Conservation (phyloP, 2,113 vertebrate genomes). For the Triplophysa dalaica region DNA sequence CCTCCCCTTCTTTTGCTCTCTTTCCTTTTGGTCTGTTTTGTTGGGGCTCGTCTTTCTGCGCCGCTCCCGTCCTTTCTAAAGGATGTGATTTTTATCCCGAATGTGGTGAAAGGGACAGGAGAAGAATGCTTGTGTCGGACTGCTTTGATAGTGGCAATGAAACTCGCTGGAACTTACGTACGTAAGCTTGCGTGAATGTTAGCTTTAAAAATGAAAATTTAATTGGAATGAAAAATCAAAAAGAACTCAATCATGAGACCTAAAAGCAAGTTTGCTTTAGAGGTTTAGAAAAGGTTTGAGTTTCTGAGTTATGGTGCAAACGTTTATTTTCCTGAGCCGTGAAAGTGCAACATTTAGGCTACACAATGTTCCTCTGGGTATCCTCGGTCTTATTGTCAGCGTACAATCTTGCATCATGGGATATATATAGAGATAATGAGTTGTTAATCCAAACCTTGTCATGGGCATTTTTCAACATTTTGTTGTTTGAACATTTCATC, state of each 20-base stretch:
- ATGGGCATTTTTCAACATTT: slow-evolving; percentile 58
- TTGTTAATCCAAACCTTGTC: slow-evolving; percentile 40
- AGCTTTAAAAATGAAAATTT: background rate
- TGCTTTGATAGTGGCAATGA: slow-evolving; percentile 49
- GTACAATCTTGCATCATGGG: slow-evolving; percentile 3
- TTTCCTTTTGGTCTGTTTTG: slow-evolving; percentile 33
- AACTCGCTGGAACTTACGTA: background rate
- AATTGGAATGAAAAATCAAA: no score
- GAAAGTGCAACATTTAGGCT: slow-evolving; percentile 12
- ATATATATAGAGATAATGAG: slow-evolving; percentile 13
- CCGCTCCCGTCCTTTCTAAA: slow-evolving; percentile 62
- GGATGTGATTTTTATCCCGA: slow-evolving; percentile 62
- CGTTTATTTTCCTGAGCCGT: background rate
- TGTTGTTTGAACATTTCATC: slow-evolving; percentile 67
- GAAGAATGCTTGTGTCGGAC: slow-evolving; percentile 61
- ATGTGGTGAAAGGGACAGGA: slow-evolving; percentile 61
- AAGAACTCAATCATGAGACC: no score
- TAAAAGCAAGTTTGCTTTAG: no score
- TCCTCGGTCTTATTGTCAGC: slow-evolving; percentile 6
- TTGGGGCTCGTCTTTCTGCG: slow-evolving; percentile 19
- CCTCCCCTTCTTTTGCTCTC: slow-evolving; percentile 61
- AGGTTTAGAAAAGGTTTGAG: no score
- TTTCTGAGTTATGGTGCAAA: no score
- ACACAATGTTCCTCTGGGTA: background rate
- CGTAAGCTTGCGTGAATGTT: background rate